Evolutionary conservation across 2,797 vertebrate species (phyloP).

Genomic region (Sebastolobus alascanus): DNA sequence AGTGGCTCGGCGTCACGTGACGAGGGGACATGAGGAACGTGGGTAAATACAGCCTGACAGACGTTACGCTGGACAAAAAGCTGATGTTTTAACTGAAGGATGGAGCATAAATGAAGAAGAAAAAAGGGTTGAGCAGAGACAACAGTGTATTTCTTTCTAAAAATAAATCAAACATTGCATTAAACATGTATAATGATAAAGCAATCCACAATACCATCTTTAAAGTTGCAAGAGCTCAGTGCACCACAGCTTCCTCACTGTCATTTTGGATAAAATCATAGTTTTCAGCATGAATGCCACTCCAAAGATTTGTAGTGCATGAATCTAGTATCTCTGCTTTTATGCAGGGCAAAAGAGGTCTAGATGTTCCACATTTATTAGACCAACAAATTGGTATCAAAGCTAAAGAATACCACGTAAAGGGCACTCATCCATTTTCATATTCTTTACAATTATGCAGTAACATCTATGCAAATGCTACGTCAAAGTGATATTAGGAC

Average conservation of each 20-base stretch:
- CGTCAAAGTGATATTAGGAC: conserved; percentile 2
- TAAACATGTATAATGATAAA: conserved; percentile 50
- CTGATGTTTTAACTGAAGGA: conserved; percentile 8
- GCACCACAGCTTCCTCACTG: conserved; percentile 51
- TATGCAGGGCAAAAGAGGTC: conserved; percentile 14
- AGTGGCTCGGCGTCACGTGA: conserved; percentile 38
- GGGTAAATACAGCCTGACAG: conserved; percentile 46
- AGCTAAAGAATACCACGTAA: conserved; percentile 3
- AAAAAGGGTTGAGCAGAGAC: neutral
- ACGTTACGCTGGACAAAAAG: conserved; percentile 35
- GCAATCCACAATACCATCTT: conserved; percentile 47
- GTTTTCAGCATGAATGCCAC: conserved; percentile 66
- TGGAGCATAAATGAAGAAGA: neutral
- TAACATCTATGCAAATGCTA: conserved; percentile 32
- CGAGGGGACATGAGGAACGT: conserved; percentile 2
- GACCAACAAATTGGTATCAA: conserved; percentile 31
- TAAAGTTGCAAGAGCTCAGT: conserved; percentile 65
- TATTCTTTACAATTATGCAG: conserved; percentile 20
- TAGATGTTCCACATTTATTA: conserved; percentile 50
- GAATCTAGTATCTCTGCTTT: conserved; percentile 21
- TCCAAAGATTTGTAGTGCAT: conserved; percentile 49
- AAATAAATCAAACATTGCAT: conserved; percentile 60
- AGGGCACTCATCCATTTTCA: conserved; percentile 26
- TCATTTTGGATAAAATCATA: conserved; percentile 62
- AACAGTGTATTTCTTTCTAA: conserved; percentile 36